Conservation (phyloP, 2,797 vertebrate genomes). For the Hoplostethus atlanticus region DNA sequence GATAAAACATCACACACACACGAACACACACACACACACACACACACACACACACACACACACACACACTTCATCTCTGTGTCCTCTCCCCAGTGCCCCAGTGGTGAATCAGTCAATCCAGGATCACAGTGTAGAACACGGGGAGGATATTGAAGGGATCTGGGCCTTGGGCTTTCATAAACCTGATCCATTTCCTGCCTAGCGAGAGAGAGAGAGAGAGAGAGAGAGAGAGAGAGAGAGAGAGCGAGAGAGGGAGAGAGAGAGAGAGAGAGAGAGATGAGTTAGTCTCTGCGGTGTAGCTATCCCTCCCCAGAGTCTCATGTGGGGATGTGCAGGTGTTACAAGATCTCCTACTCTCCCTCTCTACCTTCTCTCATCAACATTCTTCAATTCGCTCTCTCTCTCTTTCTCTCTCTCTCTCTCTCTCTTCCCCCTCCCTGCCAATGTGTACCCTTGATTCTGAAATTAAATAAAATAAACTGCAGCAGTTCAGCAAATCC, state of each 20-base stretch:
- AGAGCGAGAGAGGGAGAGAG: not conserved
- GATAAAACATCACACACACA: constrained; percentile 12
- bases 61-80: not conserved
- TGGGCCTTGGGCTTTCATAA: constrained; percentile 49
- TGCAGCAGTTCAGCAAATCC: constrained; percentile 47
- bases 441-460: constrained; percentile 20
- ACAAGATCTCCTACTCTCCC: constrained; percentile 46
- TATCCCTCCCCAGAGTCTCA: constrained; percentile 57
- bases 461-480: constrained; percentile 57
- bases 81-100: constrained; percentile 19
- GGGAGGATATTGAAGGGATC: constrained; percentile 57
- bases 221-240: not conserved
- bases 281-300: constrained; percentile 57
- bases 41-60: not conserved
- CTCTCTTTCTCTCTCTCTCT: constrained; percentile 19
- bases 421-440: constrained; percentile 21
- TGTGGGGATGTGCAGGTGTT: constrained; percentile 66
- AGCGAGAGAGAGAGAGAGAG: constrained; percentile 4
- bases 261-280: constrained; percentile 49
- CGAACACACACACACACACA: too few species aligned
- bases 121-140: constrained; percentile 58
- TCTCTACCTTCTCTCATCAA: constrained; percentile 22
- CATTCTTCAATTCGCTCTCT: constrained; percentile 32
- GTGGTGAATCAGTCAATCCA: constrained; percentile 49
- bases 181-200: constrained; percentile 63